Percentiles rank a stretch among this genome's conserved stretches.
phyloP scores from a whole-genome alignment of 2,888 invertebrate genomes.

The Nematopogon swammerdamellus region DNA sequence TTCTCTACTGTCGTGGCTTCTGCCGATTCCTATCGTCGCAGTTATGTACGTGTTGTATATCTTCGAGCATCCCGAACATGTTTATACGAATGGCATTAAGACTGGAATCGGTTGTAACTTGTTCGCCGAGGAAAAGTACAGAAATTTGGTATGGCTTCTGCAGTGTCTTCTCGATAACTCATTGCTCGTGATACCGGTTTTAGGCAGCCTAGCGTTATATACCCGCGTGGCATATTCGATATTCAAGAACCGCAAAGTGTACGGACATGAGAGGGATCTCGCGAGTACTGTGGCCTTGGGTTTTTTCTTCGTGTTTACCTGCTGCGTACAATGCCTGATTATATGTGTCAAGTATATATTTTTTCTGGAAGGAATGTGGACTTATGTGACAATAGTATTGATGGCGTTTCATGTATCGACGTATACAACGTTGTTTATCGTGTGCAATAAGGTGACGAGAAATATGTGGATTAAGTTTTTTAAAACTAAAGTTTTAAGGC shows the following conservation, averaged over 20 bases:
- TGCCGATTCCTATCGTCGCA: not conserved
- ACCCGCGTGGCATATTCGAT: not conserved
- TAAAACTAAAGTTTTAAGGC: not conserved
- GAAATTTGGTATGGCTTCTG: not conserved
- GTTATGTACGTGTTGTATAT: not conserved
- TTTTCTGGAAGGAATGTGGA: not conserved
- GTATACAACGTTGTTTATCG: not conserved
- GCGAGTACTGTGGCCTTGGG: not conserved
- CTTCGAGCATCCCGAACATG: not conserved
- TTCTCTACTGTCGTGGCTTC: not conserved
- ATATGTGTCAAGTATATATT: not conserved
- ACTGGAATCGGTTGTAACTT: not conserved
- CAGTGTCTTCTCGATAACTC: not conserved
- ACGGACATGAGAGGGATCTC: not conserved
- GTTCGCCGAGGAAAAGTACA: not conserved
- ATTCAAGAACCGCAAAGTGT: not conserved
- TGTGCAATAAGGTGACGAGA: not conserved
- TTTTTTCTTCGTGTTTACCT: not conserved
- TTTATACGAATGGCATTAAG: not conserved
- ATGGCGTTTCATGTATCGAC: not conserved
- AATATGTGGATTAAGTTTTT: not conserved
- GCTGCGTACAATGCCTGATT: not conserved
- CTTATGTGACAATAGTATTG: not conserved
- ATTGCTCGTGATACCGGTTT: not conserved
- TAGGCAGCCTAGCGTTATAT: not conserved